Base-by-base conservation (phyloP, 1,140 invertebrate genomes). In the Bombus sylvicola region DNA sequence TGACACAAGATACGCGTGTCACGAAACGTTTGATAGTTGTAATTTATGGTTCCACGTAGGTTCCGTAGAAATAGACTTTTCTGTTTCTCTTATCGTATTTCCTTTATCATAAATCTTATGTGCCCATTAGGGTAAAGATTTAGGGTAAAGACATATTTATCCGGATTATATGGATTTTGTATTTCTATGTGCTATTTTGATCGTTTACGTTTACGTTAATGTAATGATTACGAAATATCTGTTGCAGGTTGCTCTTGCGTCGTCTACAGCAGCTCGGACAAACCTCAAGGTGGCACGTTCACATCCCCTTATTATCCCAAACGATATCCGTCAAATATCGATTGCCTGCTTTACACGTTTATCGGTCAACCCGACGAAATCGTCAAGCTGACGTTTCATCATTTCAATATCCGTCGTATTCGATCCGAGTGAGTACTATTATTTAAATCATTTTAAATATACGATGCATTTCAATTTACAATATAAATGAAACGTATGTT, bases 291-390 rank as follows among this genome's bases (percentile, higher is more conserved):
- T 83, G 98, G 98, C 75, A 96, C 96, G 37, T 98, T 98, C 95
- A 97, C 96, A 91, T 98, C 97, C 83, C 98, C 98, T 2, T 97
- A 98, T 94, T 98, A 97, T 94, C 98, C 98, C 1, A 96, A 96
- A 87, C 96, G 96, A 64, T 98, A 98, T 94, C 97, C 97, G 5
- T 90, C 96, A 18, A 97, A 97, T 90, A 96, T 98, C 90, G 96
- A 97, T 94, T 98, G 98, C 93, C 96, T 98, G 47, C 96, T 98
- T n/a, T 98, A 98, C 95, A 98, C 97, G 18, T 98, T 98, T 94
- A 94, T 97, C 79, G 97, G 97, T 3, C 96, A 96, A 75, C 95
- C 96, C 2, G 96, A 97, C 91, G 97, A 98, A 95, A 98, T 98
- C 87, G 96, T 98, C 76, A 97, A 98, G 94, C 95, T 98, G 37